These are phyloP conservation scores for Xiphophorus maculatus DNA, from an alignment of 2,113 vertebrate genomes.

Conservation along the genomic window DNA sequence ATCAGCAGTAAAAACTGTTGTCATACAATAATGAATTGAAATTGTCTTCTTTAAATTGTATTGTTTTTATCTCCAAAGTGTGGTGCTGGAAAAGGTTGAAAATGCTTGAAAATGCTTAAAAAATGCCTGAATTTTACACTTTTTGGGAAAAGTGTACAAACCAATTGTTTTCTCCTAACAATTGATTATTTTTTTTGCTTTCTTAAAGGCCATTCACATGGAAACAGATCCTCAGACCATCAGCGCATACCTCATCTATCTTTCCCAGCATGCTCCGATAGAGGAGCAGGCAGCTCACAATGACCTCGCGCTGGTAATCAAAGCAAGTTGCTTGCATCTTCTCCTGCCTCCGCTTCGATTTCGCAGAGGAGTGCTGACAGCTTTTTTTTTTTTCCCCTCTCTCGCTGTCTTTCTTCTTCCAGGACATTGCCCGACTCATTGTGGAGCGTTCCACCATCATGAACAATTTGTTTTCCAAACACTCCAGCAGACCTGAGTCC, in stretches of 20 bases:
- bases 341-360: not conserved
- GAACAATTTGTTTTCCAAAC: constrained; percentile 94
- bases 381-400: not conserved
- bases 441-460: constrained; percentile 99
- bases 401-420: not conserved
- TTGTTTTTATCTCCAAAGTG: too few species aligned
- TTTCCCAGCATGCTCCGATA: constrained; percentile 95
- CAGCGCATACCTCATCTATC: constrained; percentile 96
- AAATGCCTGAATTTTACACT: too few species aligned
- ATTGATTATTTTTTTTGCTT: constrained; percentile 3
- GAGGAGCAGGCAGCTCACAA: constrained; percentile 94
- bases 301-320: constrained; percentile 91
- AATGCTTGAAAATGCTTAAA: too few species aligned
- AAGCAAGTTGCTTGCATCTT: not conserved
- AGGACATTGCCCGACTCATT: constrained; percentile 95
- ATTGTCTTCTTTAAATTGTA: too few species aligned
- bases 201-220: constrained; percentile 92
- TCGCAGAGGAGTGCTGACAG: not conserved
- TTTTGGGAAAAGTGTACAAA: too few species aligned
- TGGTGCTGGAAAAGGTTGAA: too few species aligned
- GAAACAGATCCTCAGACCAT: constrained; percentile 96
- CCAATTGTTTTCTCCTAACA: not conserved
- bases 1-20: too few species aligned
- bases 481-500: constrained; percentile 84
- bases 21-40: too few species aligned